Evolutionary conservation across 2,797 vertebrate species (phyloP), one percentile per base, ranked within the genome.

Genomic region (Epinephelus awoara): DNA sequence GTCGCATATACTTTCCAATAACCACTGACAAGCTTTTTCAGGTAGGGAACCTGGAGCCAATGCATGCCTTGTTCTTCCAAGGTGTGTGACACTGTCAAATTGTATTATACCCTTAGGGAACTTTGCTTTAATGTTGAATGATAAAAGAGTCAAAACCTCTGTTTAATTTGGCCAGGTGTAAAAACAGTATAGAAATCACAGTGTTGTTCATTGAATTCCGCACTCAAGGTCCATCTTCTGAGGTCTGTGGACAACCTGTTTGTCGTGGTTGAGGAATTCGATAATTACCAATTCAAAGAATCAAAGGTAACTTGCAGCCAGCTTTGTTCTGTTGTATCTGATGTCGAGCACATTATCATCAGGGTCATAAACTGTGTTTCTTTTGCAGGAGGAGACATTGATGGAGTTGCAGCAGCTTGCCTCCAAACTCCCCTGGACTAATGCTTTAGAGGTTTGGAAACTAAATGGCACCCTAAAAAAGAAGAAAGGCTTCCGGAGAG

Each of bases 181-280:
- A 40, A 21, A 25, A 2, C 2, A 8, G 11, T 19, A 21, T 13
- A 54, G 10, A 38, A 52, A 52, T 21, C 5, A 3, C 47, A 3
- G 38, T 29, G 2, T 69, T 2, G 0, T 73, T 29, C 18, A 25
- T 44, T 76, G 14, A 21, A 18, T 77, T 73, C 6, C 1, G 66
- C 7, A 2, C 49, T 72, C 17, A 9, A 99, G 98, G 97, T 98
- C 75, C 98, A 99, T 89, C 96, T 91, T 9, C 92, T 99, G 38
- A 95, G 96, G 81, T 99, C 98, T 42, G 97, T 99, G 85, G 98
- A 99, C 92, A 99, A 99, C 80, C 92, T 99, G 51, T 99, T 98
- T 93, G 98, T 99, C 51, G 96, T 99, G 12, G 96, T 99, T 73
- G 90, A 97, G 57, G 96, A 98, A 65, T 97, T 97, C 91, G 94